Base-by-base conservation (phyloP, 2,888 invertebrate species). In the Polydrusus cervinus region DNA sequence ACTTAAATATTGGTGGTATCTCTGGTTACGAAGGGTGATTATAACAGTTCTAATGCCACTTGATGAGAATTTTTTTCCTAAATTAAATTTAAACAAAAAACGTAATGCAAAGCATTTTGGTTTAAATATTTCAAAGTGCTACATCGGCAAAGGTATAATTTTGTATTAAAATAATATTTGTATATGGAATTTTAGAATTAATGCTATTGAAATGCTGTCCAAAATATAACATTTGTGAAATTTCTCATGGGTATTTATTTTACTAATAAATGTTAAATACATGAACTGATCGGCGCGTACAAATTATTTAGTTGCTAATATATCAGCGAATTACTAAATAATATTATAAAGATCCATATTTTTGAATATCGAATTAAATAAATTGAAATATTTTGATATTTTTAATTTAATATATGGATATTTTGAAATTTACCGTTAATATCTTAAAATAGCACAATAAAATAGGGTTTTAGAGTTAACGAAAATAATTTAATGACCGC, bases 171-270 rank as follows among this genome's bases (percentile, higher is more conserved):
- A 51, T 51, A 20, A 20, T 55, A 55, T 55, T 34, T 34, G 14
- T 55, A 34, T 34, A 25, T 34, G 20, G n/a, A 55, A 55, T 34
- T 34, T 55, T n/a, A 34, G 9, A 55, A 55, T 55, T 55, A 55
- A 55, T 34, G 34, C 34, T 14, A 34, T 55, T 55, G 34, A 55
- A 55, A 34, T 34, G 55, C 55, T 25, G 62, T 43, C 45, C 25
- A 43, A 62, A 62, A 16, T 16, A 62, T 43, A 25, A 20, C 34
- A 53, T 30, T 18, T 60, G 34, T 30, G 11, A 45, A 30, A 45
- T 20, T 38, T 47, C 69, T 20, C 55, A 20, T 51, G 38, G 43
- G 25, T 62, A 62, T 61, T 61, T 61, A 25, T 40, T 14, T 1
- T 16, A 25, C 25, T 61, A 16, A 40, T 62, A 43, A 62, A 20